Evolutionary conservation across 37 sponge, comb jelly and placozoan species (phyloP), one percentile per base, ranked within the genome.

Genomic region (Haliclona indistincta): DNA sequence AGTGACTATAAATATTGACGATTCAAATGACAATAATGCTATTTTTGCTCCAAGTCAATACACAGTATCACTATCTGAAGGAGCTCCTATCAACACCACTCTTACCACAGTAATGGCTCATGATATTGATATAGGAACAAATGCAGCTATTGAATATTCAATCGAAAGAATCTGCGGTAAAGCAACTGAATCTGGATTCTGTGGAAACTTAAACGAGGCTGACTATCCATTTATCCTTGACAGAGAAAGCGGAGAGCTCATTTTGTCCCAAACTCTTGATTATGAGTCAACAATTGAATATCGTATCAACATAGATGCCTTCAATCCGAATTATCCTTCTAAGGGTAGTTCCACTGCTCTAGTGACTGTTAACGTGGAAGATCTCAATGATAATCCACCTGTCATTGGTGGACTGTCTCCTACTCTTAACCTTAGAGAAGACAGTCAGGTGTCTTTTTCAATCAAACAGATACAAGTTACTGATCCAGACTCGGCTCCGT

Each of bases 321-420:
- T 3, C 11, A 76, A 83, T 32, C 60, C 60, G 7, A 8, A 58
- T 26, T 6, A 58, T 8, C 23, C 13, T 6, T 6, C n/a, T n/a
- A 13, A 8, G 13, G 38, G 70, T 19, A 42, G 23, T 25, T 55
- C 42, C 49, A 85, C 79, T 42, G 86, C 80, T 7, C 61, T 70
- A 1, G 79, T 84, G 19, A n/a, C 47, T 5, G 60, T 91, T 8
- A 45, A 43, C 8, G 60, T 91, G n/a, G 78, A 64, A 0, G 72
- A 80, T 47, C 45, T 84, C 20, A 88, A 93, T 60, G 90, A 89
- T 61, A 84, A 87, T 64, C 36, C 69, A 2, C 93, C 93, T 19
- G 44, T 60, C 5, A 38, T 86, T 37, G 38, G 23, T 28, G 4
- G 44, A 5, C 4, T 53, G 32, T 4, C 38, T 36, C 61, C 62